These are phyloP conservation scores for Halesus radiatus DNA, from an alignment of 1,140 invertebrate species.

Conservation along the genomic window DNA sequence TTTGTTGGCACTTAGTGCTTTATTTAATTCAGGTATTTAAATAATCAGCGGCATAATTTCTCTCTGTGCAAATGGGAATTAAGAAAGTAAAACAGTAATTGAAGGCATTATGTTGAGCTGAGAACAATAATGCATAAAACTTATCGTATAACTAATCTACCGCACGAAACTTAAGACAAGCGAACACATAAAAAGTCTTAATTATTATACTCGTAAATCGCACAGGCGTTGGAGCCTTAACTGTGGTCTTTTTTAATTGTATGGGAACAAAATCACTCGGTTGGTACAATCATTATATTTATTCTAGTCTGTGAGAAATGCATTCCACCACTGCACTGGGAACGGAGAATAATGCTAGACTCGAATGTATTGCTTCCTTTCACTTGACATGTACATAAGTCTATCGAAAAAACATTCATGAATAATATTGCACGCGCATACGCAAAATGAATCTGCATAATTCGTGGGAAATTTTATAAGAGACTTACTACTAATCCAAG, in stretches of 20 bases:
- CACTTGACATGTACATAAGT: conserved; percentile 2
- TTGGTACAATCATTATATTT: not conserved
- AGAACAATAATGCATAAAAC: conserved; percentile 25
- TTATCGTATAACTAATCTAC: conserved; percentile 9
- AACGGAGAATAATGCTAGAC: not conserved
- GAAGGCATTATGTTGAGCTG: conserved; percentile 22
- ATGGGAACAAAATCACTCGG: conserved; percentile 8
- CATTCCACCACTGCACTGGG: not conserved
- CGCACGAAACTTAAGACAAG: not conserved
- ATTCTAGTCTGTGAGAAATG: conserved; percentile 8
- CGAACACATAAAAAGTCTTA: conserved; percentile 18
- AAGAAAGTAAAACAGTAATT: conserved; percentile 34
- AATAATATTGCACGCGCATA: too few relatives aligned
- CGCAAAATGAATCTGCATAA: too few relatives aligned
- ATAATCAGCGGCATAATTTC: not conserved
- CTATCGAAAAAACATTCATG: too few relatives aligned
- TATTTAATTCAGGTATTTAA: too few relatives aligned
- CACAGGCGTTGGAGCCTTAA: not conserved
- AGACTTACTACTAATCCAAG: too few relatives aligned
- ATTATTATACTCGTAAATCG: conserved; percentile 23
- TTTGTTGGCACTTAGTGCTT: too few relatives aligned
- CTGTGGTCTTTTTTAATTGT: conserved; percentile 3
- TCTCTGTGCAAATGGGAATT: conserved; percentile 1
- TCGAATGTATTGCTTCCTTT: conserved; percentile 1
- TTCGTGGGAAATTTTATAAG: too few relatives aligned